Evolutionary conservation across 2,888 invertebrate genomes (phyloP), one percentile per base, ranked within the genome.

Genomic region (Brachypterus glaber): DNA sequence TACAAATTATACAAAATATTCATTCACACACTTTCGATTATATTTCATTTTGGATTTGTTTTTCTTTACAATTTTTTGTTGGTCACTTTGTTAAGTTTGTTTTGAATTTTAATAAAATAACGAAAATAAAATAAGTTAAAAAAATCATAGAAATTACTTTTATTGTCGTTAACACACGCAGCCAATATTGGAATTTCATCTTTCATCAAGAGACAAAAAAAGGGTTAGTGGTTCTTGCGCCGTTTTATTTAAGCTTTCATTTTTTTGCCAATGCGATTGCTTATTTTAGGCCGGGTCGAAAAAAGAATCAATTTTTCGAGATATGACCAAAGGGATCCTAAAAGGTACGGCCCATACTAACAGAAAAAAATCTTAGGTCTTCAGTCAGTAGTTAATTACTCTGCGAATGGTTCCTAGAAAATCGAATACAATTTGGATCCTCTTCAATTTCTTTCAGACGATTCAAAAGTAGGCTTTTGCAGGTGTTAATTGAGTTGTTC

Each of bases 171-270:
- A 40, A 64, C 64, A 55, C 65, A 64, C 59, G 64, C 66, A 64
- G 64, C 66, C 46, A 63, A 56, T 54, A 55, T 60, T 57, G 64
- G 66, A 61, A 52, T 62, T 41, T 62, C 64, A 36, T 57, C 64
- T 43, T 58, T 62, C 60, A 59, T 60, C 53, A 61, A 61, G 47
- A 62, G 61, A 44, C 63, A 62, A 48, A 54, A 60, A 36, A 64
- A 64, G 65, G 65, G 65, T 65, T 64, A 62, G 64, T 56, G 43
- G 35, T 56, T 52, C 49, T 53, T 50, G 25, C 38, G 37, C 11
- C 11, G 15, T 36, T 41, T 39, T n/a, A 12, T n/a, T 17, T 35
- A 4, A 21, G 16, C 13, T 29, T 36, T 29, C 13, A 13, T 18
- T 33, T 33, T 12, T 37, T 25, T 11, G 40, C 24, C 21, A 30